Base-by-base conservation (phyloP, 2,113 vertebrate genomes). In the Podocnemis expansa region DNA sequence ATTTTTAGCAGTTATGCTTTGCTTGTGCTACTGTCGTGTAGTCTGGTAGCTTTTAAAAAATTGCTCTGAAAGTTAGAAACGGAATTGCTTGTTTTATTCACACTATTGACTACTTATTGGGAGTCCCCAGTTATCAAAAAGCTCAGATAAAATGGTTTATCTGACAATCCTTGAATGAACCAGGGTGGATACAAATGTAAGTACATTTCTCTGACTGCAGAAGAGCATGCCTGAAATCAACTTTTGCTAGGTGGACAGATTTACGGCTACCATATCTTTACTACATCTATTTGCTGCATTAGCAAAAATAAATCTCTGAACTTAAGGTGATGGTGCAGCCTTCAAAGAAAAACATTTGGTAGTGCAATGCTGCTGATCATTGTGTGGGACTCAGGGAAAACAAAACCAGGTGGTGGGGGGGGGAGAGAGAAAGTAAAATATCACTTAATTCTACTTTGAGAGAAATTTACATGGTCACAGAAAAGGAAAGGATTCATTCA, bases 241-340 rank as follows among this genome's bases (percentile, higher is more conserved):
- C 85, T 95, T 90, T 93, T 92, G 34, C 80, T 83, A 16, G 0
- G 0, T 82, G 94, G 89, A 88, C 63, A 78, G 82, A 70, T 96
- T 95, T 88, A 88, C 60, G 84, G 47, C 89, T 93, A 52, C 73
- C 87, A 56, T 82, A 85, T 76, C 60, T 95, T 88, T 82, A 75
- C 78, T 95, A 96, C 97, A 96, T 96, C 94, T 97, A 94, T 92
- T 97, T 95, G 0, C 0, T 86, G 83, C 93, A 89, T 94, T 85
- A 96, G 96, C 97, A 97, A 96, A 96, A 97, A 94, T n/a, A n/a
- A 96, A 96, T 94, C 56, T 93, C 84, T 91, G 80, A 94, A 95
- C 93, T 84, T 82, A 87, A 88, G 96, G 84, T 90, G 89, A 87
- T 95, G 91, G 51, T 70, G 82, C 80, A 91, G 87, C 91, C 89